These are phyloP conservation scores for Orchesella flavescens DNA, from an alignment of 2,888 invertebrate genomes.

Conservation along the genomic window DNA sequence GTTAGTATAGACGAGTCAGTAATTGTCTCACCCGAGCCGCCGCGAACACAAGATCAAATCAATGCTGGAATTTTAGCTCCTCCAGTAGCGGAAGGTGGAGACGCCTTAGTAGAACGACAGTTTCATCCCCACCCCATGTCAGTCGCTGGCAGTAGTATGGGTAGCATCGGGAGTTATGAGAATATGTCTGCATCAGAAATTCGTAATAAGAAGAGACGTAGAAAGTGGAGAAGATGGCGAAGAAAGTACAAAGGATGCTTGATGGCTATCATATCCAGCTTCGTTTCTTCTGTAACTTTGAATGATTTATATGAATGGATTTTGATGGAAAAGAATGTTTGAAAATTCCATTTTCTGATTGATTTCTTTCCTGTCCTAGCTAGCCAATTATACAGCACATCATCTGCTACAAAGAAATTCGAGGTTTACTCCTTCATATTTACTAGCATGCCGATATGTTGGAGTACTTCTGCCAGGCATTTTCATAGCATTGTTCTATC, in stretches of 20 bases:
- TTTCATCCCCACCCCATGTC: constrained; percentile 16
- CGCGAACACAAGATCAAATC: neutral
- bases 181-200: neutral
- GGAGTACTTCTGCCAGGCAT: constrained; percentile 42
- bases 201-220: neutral
- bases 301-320: too few species aligned
- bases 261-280: constrained; percentile 42
- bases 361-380: neutral
- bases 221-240: constrained; percentile 43
- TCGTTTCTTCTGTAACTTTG: neutral
- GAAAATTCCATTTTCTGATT: too few species aligned
- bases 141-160: constrained; percentile 22
- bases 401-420: neutral
- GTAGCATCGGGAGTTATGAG: constrained; percentile 4
- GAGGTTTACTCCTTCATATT: constrained; percentile 21
- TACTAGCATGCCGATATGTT: constrained; percentile 45
- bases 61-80: neutral
- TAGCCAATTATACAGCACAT: constrained; percentile 34
- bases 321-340: too few species aligned
- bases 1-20: constrained; percentile 19
- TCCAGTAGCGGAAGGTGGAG: constrained; percentile 6
- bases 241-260: constrained; percentile 50
- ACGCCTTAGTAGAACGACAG: neutral
- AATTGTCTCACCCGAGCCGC: neutral
- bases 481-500: constrained; percentile 41